Evolutionary conservation across 2,888 invertebrate species (phyloP), one percentile per base, ranked within the genome.

Genomic region (Drosophila buzzatii): DNA sequence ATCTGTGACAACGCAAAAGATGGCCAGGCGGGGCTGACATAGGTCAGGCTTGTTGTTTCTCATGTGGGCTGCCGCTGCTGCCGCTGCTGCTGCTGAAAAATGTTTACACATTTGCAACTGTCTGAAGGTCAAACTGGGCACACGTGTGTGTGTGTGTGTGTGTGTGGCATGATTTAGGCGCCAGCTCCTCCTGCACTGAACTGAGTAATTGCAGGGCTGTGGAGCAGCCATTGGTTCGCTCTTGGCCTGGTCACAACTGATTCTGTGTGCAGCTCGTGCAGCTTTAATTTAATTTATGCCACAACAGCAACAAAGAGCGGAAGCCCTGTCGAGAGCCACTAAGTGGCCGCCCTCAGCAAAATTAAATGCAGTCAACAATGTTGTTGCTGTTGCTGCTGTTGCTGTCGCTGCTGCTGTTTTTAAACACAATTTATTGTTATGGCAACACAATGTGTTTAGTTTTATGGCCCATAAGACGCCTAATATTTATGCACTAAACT

Each of bases 51-150:
- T 42, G 39, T 9, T 62, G 57, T 41, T 68, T 70, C 44, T 42
- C 57, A 44, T 42, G 45, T 44, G 41, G 42, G 62, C 10, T 52
- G 47, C 16, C 35, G 60, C 37, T 58, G 62, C 10, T 52, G 47
- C 16, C 35, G 60, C 37, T 58, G 44, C 16, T 44, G 60, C 42
- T 59, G 67, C 68, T 88, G 86, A 85, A 86, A 88, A 85, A 85
- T 85, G 85, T 85, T 88, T 89, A 88, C 85, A 81, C 85, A 85
- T 85, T 88, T 88, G 81, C 89, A 83, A 85, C 77, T 77, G 86
- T 83, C 89, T 88, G 79, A 86, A 85, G 89, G 85, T 85, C 86
- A 83, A 70, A 56, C 23, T 14, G 27, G 23, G 31, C 44, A 41
- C 5, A n/a, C 16, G 39, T 31, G 5, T 14, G 44, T 10, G 14